Conservation (phyloP, 2,888 invertebrate species). For the Heliconius hortense region DNA sequence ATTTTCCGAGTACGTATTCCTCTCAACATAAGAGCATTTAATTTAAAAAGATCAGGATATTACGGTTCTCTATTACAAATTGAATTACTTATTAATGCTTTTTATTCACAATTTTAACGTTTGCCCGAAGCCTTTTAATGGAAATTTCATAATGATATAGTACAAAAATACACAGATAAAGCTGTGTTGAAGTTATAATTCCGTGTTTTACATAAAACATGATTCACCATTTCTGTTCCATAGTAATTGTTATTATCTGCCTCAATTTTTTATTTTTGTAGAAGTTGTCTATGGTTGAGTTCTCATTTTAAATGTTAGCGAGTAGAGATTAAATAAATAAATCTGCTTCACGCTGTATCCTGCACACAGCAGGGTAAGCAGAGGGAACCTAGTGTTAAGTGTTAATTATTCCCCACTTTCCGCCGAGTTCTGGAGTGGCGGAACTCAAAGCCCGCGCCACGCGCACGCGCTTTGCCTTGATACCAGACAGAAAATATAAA, state of each 20-base stretch:
- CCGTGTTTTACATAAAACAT: conserved; percentile 18
- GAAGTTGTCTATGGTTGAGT: background rate
- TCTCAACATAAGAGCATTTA: conserved; percentile 28
- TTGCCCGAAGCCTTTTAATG: conserved; percentile 26
- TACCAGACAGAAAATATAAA: no score
- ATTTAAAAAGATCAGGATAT: conserved; percentile 28
- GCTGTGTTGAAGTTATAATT: conserved; percentile 15
- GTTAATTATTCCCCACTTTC: no score
- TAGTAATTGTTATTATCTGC: conserved; percentile 3
- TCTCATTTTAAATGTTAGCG: no score
- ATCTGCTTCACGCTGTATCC: no score
- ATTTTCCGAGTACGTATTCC: conserved; percentile 25
- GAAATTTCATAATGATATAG: conserved; percentile 22
- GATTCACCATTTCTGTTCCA: conserved; percentile 11
- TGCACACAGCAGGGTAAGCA: no score
- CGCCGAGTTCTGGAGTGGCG: no score
- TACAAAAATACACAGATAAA: conserved; percentile 22
- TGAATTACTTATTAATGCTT: conserved; percentile 28
- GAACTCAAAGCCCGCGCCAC: no score
- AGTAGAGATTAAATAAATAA: no score
- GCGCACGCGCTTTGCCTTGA: no score
- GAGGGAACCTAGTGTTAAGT: no score
- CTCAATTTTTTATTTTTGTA: background rate
- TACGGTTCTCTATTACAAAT: conserved; percentile 28
- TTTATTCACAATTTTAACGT: conserved; percentile 28